Evolutionary conservation across 35 echinoderm and acorn worm genomes (phyloP), one percentile per base, ranked within the genome.

Genomic region (Heliocidaris tuberculata): DNA sequence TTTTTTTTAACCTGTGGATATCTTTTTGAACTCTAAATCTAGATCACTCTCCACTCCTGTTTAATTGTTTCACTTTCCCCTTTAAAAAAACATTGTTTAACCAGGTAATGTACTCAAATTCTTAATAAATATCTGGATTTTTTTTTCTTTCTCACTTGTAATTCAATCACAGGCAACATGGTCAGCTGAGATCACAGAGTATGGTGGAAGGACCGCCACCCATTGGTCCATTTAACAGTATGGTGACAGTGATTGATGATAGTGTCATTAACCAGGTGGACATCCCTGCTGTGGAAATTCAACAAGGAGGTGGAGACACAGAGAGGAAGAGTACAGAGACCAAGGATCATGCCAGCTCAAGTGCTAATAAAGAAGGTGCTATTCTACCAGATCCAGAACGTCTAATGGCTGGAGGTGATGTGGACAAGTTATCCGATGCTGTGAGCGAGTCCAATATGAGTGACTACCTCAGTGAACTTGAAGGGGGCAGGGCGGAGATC

Each of bases 401-500:
- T 31, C 85, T 88, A 48, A 90, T n/a, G 13, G 16, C 49, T 31
- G 32, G 30, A 31, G 31, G 32, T 15, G 50, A 93, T 59, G 32
- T 7, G 1, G 35, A 90, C 29, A 92, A 93, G 59, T 12, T 60
- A 48, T 65, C 54, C 13, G 49, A 60, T 61, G 88, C 13, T 93
- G 54, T 32, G 6, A 92, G 88, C 42, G 93, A 90, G 71, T 85
- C 96, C 60, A 97, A 94, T 91, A 97, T 98, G 95, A 96, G 94
- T 65, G 96, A 98, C 85, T 96, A 97, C 35, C 92, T 97, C 12
- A 96, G 85, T 19, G 96, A 97, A 89, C 65, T 78, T 78, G 65
- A n/a, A 27, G 96, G 95, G 47, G 96, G 96, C 21, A 95, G 96
- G 65, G 96, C 97, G 9, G 91, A 94, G 48, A 96, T 96, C 49